Conservation (phyloP, 2,888 invertebrate species). For the Elegia similella region DNA sequence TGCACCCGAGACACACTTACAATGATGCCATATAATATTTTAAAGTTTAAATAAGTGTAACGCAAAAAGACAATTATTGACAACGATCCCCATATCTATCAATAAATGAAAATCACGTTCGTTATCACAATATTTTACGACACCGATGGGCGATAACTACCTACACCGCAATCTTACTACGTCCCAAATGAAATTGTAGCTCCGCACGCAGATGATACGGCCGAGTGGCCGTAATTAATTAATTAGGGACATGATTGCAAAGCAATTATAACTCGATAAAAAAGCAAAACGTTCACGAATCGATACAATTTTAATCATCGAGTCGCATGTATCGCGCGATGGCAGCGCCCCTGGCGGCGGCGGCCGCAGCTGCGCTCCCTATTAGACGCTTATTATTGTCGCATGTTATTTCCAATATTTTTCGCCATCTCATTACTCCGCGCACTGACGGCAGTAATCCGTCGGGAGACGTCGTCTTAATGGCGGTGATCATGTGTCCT, state of each 20-base stretch:
- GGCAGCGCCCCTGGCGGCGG: conserved; percentile 55
- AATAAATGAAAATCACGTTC: too few relatives aligned
- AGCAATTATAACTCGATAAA: conserved; percentile 18
- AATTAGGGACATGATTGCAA: conserved; percentile 15
- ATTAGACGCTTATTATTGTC: conserved; percentile 68
- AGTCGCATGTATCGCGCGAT: conserved; percentile 32
- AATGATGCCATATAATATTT: too few relatives aligned
- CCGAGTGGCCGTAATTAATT: conserved; percentile 7
- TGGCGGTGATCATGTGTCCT: conserved; percentile 78
- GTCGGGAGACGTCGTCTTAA: conserved; percentile 72
- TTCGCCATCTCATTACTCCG: conserved; percentile 76
- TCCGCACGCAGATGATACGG: conserved; percentile 11
- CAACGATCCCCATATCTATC: too few relatives aligned
- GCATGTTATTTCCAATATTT: conserved; percentile 74
- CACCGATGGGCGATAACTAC: too few relatives aligned
- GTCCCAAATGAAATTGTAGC: not conserved
- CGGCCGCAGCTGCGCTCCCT: conserved; percentile 58
- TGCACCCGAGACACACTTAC: too few relatives aligned
- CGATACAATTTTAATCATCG: conserved; percentile 38
- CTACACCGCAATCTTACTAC: not conserved
- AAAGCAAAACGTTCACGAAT: conserved; percentile 15
- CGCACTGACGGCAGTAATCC: conserved; percentile 69
- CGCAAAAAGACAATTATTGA: too few relatives aligned
- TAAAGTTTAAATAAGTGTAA: too few relatives aligned
- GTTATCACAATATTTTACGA: not conserved